Base-by-base conservation (phyloP, 2,797 vertebrate genomes). In the Nyctalus aviator region DNA sequence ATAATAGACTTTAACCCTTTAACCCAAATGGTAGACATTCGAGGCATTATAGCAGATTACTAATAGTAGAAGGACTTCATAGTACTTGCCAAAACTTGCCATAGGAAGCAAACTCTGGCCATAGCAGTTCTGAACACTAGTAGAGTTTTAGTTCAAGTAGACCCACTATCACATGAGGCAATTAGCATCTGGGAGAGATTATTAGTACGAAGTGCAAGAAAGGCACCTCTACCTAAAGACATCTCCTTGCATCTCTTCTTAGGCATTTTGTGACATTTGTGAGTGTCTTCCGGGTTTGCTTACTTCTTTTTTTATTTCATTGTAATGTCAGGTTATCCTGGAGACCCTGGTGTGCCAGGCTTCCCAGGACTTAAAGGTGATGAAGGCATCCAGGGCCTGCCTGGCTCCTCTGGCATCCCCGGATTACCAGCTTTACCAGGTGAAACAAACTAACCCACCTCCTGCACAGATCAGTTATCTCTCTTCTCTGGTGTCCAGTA, bases 301-400 rank as follows among this genome's bases (percentile, higher is more conserved):
- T 66, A 95, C 41, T 85, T 18, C 1, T 44, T 72, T 83, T 83
- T 62, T 66, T 62, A 57, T 71, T 66, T 57, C 32, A 35, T 57
- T 73, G 3, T 32, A 85, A 90, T 85, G 27, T 12, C 10, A 99
- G 99, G 99, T 95, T 96, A 92, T 71, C 97, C 72, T 0, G 99
- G 99, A 87, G 98, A 99, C n/a, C 94, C 98, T 4, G 99, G 99
- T 46, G 9, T 59, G 46, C 94, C 71, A 0, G 99, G 99, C 21
- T 35, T 79, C 23, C 97, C 98, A 7, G 99, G 99, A 1, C 2
- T 96, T 95, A 97, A 97, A 96, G 98, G 98, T 91, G 97, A 98
- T 0, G 97, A 97, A 95, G 98, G 98, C 2, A 2, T 95, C 12
- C 55, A 84, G 73, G 98, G 98, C 50, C 91, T 95, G 2, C 97